Conservation (phyloP, 2,113 vertebrate genomes). For the Polypterus senegalus region DNA sequence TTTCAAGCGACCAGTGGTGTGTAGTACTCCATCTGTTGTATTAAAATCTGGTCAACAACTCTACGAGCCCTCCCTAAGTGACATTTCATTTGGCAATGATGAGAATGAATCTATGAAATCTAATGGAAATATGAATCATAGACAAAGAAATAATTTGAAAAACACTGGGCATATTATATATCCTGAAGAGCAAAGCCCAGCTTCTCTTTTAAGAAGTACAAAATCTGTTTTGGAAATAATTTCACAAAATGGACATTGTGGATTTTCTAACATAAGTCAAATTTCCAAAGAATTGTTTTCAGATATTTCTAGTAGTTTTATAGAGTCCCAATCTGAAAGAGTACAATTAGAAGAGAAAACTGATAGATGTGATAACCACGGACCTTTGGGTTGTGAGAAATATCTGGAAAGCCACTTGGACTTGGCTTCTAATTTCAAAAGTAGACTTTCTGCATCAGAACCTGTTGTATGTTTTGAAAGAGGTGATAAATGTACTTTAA, state of each 20-base stretch:
- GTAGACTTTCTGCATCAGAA: slow-evolving; percentile 4
- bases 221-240: neutral
- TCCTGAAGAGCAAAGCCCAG: neutral
- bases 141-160: neutral
- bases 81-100: slow-evolving; percentile 25
- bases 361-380: too few species aligned
- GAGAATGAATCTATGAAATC: slow-evolving; percentile 5
- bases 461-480: slow-evolving; percentile 2
- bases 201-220: too few species aligned
- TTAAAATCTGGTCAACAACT: neutral
- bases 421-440: neutral
- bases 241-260: neutral
- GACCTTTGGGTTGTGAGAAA: too few species aligned
- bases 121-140: neutral
- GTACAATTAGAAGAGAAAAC: neutral
- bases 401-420: too few species aligned
- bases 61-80: slow-evolving; percentile 21
- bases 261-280: neutral
- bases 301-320: neutral
- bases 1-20: slow-evolving; percentile 20
- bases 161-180: neutral
- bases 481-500: too few species aligned
- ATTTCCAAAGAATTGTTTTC: slow-evolving; percentile 5
- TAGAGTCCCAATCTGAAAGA: neutral
- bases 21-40: slow-evolving; percentile 23